Evolutionary conservation across 2,797 vertebrate species (phyloP).

Genomic region (Philypnodon macrostomus): DNA sequence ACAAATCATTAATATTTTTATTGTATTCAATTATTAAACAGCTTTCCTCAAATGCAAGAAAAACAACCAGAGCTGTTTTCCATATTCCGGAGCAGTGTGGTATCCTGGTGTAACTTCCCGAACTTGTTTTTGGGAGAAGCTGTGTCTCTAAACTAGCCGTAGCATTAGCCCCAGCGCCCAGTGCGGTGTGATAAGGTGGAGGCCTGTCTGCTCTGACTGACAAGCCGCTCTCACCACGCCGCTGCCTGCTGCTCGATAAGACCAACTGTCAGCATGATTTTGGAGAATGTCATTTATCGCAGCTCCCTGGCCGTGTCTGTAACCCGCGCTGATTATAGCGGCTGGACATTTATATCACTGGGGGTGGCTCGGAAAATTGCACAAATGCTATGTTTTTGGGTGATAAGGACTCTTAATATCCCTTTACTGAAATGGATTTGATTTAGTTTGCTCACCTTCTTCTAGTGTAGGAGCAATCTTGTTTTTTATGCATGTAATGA

Average conservation of each 20-base stretch:
- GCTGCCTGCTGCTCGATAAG: constrained; percentile 81
- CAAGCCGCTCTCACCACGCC: constrained; percentile 76
- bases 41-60: constrained; percentile 60
- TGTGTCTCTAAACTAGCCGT: constrained; percentile 63
- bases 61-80: constrained; percentile 33
- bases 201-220: constrained; percentile 79
- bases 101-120: constrained; percentile 12
- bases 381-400: constrained; percentile 65
- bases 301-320: constrained; percentile 71
- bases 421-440: constrained; percentile 55
- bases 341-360: constrained; percentile 75
- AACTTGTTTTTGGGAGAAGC: constrained; percentile 31
- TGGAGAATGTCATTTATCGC: constrained; percentile 82
- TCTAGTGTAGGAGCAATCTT: constrained; percentile 9
- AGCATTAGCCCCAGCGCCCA: constrained; percentile 67
- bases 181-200: constrained; percentile 81
- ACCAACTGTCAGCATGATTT: constrained; percentile 82
- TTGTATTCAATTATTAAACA: no score
- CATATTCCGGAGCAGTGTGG: constrained; percentile 24
- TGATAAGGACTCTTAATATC: constrained; percentile 65
- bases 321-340: constrained; percentile 73
- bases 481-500: no score
- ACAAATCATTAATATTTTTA: no score
- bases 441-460: no score
- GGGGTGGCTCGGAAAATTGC: constrained; percentile 64